Conservation (phyloP, 2,797 vertebrate species). For the Cottoperca gobio region DNA sequence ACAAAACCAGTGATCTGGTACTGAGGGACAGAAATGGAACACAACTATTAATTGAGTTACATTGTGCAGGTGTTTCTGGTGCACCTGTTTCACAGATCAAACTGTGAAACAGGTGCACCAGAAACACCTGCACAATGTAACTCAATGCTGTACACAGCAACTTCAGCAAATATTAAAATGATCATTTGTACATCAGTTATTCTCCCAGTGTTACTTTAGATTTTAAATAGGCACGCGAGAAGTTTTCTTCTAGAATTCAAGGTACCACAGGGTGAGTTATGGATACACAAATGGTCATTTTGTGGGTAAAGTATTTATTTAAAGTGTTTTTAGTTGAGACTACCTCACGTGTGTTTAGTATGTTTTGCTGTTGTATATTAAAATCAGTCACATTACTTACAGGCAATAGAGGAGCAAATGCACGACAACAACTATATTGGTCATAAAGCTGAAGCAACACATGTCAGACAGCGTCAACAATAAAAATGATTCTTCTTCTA, state of each 20-base stretch:
- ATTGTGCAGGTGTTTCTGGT: no score
- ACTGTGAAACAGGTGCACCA: background rate
- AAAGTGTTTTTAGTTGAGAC: background rate
- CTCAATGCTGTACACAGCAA: no score
- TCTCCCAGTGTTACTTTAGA: no score
- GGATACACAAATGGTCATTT: no score
- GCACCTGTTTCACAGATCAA: slow-evolving; percentile 1
- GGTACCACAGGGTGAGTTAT: no score
- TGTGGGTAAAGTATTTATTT: no score
- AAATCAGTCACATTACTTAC: background rate
- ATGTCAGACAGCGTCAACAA: background rate
- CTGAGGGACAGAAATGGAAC: background rate
- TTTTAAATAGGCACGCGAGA: no score
- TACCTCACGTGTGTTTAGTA: background rate
- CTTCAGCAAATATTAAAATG: no score
- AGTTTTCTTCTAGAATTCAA: no score
- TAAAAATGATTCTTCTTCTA: background rate
- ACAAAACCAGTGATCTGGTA: background rate
- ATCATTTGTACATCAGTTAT: no score
- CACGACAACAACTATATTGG: background rate
- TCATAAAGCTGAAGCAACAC: background rate
- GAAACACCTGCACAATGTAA: background rate
- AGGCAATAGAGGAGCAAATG: no score
- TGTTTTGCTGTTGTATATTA: background rate
- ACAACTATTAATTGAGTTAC: background rate